phyloP scores from a whole-genome alignment of 2,113 vertebrate genomes.

The Sapajus apella region DNA sequence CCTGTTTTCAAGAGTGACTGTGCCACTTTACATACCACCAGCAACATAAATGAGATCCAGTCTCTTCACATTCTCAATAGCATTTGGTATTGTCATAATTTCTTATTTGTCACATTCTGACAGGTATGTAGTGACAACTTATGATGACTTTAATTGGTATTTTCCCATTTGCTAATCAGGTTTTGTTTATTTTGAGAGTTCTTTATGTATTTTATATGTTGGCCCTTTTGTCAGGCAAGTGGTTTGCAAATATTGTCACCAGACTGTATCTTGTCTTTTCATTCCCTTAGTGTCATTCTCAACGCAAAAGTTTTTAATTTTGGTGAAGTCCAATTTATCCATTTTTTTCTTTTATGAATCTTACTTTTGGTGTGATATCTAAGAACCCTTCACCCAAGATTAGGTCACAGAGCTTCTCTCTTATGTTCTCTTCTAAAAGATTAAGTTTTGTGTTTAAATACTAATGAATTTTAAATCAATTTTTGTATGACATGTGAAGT shows the following conservation, averaged over 20 bases:
- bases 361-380: background rate
- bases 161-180: background rate
- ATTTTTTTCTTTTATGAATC: background rate
- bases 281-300: background rate
- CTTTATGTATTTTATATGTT: background rate
- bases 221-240: background rate
- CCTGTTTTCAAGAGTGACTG: background rate
- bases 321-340: background rate
- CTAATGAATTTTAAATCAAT: background rate
- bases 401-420: background rate
- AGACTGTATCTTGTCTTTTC: background rate
- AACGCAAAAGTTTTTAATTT: background rate
- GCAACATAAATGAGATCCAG: background rate
- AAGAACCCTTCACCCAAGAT: background rate
- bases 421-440: background rate
- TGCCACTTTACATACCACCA: background rate
- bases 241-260: background rate
- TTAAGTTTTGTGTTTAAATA: background rate
- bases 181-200: constrained; percentile 11
- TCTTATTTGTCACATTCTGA: constrained; percentile 1
- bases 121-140: background rate
- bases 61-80: background rate
- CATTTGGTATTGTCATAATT: background rate
- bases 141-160: background rate
- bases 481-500: background rate